These are phyloP conservation scores for Phortica variegata DNA, from an alignment of 1,140 invertebrate genomes.

Conservation along the genomic window DNA sequence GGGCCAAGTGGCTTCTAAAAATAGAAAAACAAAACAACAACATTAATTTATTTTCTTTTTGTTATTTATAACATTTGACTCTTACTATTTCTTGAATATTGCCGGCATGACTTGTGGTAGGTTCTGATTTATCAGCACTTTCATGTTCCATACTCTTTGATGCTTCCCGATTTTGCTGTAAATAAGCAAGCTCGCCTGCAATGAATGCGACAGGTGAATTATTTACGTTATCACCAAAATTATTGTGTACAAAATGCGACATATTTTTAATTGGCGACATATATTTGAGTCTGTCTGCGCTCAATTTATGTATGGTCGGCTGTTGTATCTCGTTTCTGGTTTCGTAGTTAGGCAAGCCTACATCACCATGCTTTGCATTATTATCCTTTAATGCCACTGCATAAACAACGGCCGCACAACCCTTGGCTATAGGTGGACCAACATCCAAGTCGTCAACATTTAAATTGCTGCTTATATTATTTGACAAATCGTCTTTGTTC, in stretches of 20 bases:
- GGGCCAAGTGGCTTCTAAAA: neutral
- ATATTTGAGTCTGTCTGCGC: constrained; percentile 3
- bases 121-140: no score
- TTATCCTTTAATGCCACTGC: constrained; percentile 61
- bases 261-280: constrained; percentile 55
- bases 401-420: constrained; percentile 81
- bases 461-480: constrained; percentile 49
- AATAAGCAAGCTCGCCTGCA: no score
- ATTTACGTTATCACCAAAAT: constrained; percentile 51
- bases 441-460: constrained; percentile 67
- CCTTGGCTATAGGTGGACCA: constrained; percentile 75
- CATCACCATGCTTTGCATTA: neutral
- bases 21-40: no score
- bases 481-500: constrained; percentile 60
- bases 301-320: neutral
- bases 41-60: neutral
- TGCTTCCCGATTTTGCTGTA: no score
- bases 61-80: neutral
- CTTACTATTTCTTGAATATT: neutral
- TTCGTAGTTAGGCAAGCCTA: constrained; percentile 1
- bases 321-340: neutral
- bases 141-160: no score
- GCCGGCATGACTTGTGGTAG: no score
- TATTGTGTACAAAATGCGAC: constrained; percentile 52
- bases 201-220: no score